These are phyloP conservation scores for Sympetrum striolatum DNA, from an alignment of 2,888 invertebrate species.

Conservation along the genomic window DNA sequence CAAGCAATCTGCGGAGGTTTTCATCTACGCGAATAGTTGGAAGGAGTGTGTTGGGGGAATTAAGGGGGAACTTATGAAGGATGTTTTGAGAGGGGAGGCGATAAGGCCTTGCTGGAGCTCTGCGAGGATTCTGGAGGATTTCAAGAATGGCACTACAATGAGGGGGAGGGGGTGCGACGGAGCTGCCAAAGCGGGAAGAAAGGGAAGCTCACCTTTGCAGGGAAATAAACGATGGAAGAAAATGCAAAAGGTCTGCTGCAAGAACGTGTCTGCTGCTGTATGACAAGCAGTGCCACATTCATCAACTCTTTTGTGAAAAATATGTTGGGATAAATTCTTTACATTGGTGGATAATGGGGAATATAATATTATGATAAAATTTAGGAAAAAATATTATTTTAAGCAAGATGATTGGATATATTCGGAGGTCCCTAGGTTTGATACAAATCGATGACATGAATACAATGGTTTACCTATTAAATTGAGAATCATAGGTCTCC, in stretches of 20 bases:
- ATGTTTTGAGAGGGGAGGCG: background rate
- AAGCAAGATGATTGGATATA: no score
- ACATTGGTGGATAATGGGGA: no score
- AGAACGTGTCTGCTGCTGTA: no score
- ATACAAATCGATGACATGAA: no score
- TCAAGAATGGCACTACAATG: slow-evolving; percentile 17
- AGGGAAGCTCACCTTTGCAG: background rate
- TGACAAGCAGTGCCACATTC: no score
- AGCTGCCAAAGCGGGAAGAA: background rate
- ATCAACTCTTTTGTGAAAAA: no score
- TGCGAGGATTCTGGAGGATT: slow-evolving; percentile 22
- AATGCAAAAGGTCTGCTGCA: background rate
- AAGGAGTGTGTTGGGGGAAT: slow-evolving; percentile 10
- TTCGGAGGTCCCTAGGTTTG: no score
- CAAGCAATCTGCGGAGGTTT: slow-evolving; percentile 36
- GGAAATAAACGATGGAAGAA: background rate
- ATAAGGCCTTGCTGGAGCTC: slow-evolving; percentile 37
- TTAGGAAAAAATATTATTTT: no score
- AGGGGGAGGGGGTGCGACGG: background rate
- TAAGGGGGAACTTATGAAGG: slow-evolving; percentile 28
- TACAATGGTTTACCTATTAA: no score
- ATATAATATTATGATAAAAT: no score
- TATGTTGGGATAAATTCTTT: background rate
- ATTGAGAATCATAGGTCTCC: no score
- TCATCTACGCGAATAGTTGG: slow-evolving; percentile 32